A percentile compares a stretch with the other conserved stretches of the same genome.
These are phyloP conservation scores for Cepphus grylle DNA, from an alignment of 2,113 vertebrate genomes.

Conservation along the genomic window DNA sequence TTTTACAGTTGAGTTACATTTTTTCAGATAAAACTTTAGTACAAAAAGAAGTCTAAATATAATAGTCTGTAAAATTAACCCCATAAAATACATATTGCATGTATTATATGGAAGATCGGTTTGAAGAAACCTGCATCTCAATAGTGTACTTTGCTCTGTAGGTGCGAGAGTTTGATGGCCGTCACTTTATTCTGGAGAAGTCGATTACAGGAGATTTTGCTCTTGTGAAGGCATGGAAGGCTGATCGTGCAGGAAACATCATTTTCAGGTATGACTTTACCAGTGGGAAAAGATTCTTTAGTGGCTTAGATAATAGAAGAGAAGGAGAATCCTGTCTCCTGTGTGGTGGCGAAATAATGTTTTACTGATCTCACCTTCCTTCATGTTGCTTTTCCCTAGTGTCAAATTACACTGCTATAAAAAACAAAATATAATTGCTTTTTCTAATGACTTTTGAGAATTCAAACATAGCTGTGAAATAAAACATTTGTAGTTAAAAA, in stretches of 20 bases:
- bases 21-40: not conserved
- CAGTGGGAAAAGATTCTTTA: not conserved
- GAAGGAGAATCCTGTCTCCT: not conserved
- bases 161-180: constrained; percentile 90
- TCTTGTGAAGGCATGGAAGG: constrained; percentile 96
- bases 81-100: not conserved
- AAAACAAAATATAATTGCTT: not conserved
- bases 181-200: constrained; percentile 90
- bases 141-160: constrained; percentile 37
- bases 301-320: not conserved
- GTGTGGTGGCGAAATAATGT: not conserved
- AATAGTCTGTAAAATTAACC: not conserved
- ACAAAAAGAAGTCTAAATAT: not conserved
- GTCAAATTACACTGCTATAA: not conserved
- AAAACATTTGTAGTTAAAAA: not conserved
- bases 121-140: not conserved
- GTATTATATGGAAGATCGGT: not conserved
- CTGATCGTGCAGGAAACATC: constrained; percentile 91
- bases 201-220: constrained; percentile 95
- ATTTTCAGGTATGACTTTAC: constrained; percentile 87
- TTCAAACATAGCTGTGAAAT: not conserved
- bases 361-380: not conserved
- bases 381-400: constrained; percentile 5
- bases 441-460: not conserved
- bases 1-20: not conserved